Conservation (phyloP, 2,113 vertebrate species). For the Typhlomys cinereus region DNA sequence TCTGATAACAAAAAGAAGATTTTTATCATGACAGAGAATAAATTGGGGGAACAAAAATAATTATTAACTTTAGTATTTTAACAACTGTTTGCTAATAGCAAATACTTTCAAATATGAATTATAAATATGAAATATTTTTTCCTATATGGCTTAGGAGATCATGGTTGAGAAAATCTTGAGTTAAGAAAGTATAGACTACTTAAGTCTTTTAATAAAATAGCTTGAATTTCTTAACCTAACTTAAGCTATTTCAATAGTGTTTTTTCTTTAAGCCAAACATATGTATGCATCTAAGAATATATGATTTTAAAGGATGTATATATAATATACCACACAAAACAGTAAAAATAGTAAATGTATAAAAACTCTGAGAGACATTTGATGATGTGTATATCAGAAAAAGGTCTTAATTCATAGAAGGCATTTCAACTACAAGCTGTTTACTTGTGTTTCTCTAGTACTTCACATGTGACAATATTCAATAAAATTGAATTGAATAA, state of each 20-base stretch:
- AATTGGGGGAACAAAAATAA: not conserved
- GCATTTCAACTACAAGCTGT: not conserved
- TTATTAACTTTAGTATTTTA: not conserved
- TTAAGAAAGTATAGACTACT: not conserved
- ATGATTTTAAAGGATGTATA: not conserved
- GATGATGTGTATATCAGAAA: not conserved
- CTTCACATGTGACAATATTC: not conserved
- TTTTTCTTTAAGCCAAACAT: conserved; percentile 38
- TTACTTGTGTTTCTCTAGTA: not conserved
- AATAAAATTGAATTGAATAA: not conserved
- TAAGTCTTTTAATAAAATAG: conserved; percentile 38
- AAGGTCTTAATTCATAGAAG: not conserved
- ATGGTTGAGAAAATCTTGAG: not conserved
- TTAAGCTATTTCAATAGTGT: not conserved
- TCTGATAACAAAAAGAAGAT: not conserved
- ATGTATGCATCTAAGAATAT: conserved; percentile 22
- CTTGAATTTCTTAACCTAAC: not conserved
- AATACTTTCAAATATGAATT: not conserved
- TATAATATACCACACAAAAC: conserved; percentile 23
- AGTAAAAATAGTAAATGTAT: conserved; percentile 18
- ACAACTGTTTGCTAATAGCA: not conserved
- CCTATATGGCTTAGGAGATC: not conserved
- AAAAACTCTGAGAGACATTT: not conserved
- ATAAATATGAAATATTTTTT: not conserved
- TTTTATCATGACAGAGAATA: not conserved